Conservation (phyloP, 2,888 invertebrate genomes). For the Noctua janthe region DNA sequence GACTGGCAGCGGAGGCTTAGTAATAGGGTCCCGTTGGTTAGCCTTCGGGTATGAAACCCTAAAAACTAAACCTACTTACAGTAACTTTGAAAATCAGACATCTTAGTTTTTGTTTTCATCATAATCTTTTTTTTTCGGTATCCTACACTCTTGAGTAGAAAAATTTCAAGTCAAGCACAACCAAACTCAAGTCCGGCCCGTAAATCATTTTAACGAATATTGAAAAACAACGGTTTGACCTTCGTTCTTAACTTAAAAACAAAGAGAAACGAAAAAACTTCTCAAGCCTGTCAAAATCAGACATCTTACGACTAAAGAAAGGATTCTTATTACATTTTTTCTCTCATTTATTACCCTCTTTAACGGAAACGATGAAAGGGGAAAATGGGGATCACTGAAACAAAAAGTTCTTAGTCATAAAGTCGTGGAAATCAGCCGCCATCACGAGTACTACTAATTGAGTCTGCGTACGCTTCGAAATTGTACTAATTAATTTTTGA, state of each 20-base stretch:
- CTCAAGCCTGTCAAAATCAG: conserved; percentile 29
- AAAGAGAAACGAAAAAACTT: not conserved
- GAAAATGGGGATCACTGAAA: conserved; percentile 54
- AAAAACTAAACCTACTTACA: no score
- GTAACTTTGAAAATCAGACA: not conserved
- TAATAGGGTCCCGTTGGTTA: no score
- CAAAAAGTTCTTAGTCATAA: conserved; percentile 64
- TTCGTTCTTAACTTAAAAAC: conserved; percentile 17
- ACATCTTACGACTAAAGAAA: conserved; percentile 43
- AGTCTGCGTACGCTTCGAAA: conserved; percentile 75
- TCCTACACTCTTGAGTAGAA: not conserved
- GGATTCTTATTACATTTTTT: conserved; percentile 47
- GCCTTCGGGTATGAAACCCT: no score
- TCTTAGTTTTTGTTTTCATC: not conserved
- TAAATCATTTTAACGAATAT: not conserved
- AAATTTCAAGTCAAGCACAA: not conserved
- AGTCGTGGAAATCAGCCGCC: conserved; percentile 70
- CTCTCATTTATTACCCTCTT: conserved; percentile 54
- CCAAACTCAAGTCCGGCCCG: not conserved
- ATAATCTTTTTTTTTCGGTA: not conserved
- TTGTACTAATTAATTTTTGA: conserved; percentile 83
- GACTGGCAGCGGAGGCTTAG: no score
- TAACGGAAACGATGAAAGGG: conserved; percentile 60
- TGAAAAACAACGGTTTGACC: not conserved
- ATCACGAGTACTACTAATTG: conserved; percentile 71